These are phyloP conservation scores for Nyctibius grandis DNA, from an alignment of 2,797 vertebrate species.

Conservation along the genomic window DNA sequence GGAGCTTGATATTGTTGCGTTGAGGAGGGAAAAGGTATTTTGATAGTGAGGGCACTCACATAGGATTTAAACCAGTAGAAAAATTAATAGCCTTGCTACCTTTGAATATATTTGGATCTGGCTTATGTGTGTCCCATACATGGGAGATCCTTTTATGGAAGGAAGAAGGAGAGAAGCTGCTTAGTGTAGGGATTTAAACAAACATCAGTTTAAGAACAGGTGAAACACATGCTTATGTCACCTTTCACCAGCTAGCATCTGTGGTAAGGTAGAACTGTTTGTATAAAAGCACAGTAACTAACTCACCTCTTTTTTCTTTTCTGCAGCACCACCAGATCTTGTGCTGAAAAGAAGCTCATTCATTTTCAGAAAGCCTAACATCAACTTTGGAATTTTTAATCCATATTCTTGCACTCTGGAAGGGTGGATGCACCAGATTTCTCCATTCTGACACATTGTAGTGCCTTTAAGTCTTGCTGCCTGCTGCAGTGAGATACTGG, in stretches of 20 bases:
- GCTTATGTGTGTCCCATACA: not conserved
- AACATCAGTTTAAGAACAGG: not conserved
- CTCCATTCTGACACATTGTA: slow-evolving; percentile 74
- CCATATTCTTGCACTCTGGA: slow-evolving; percentile 66
- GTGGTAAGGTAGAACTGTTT: not conserved
- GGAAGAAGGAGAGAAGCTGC: not conserved
- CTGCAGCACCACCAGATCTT: slow-evolving; percentile 51
- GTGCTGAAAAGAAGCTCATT: slow-evolving; percentile 60
- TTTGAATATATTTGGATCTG: not conserved
- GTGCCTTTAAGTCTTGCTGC: slow-evolving; percentile 82
- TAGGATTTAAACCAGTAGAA: no score
- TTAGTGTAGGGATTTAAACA: not conserved
- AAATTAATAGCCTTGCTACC: not conserved
- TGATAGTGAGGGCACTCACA: not conserved
- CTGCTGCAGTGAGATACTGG: slow-evolving; percentile 59
- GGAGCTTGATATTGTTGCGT: not conserved
- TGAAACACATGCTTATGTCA: not conserved
- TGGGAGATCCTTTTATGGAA: not conserved
- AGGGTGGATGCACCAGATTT: slow-evolving; percentile 61
- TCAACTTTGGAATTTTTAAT: slow-evolving; percentile 40
- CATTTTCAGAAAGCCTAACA: slow-evolving; percentile 51
- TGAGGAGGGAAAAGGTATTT: not conserved
- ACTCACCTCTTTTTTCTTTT: not conserved
- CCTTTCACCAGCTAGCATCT: not conserved
- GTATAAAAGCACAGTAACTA: not conserved